Percentiles rank a stretch among this genome's conserved stretches.
These are phyloP conservation scores for Gastracanthus pulcherrimus DNA, from an alignment of 2,888 invertebrate genomes.

Conservation along the genomic window DNA sequence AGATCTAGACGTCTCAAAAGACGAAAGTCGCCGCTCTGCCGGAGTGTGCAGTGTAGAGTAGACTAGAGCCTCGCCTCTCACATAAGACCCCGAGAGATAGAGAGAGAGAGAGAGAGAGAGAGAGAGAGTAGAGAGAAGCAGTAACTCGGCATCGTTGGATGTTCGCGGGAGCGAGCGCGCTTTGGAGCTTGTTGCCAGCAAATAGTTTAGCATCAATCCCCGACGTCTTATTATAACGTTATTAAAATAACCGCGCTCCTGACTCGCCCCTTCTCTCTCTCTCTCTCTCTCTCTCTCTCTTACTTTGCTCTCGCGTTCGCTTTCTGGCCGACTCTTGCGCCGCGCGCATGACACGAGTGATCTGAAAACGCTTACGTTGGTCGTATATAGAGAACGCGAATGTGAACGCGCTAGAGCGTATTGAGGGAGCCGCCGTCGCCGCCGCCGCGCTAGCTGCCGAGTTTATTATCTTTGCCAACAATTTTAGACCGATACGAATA, in stretches of 20 bases:
- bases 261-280: conserved; percentile 60
- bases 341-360: conserved; percentile 27
- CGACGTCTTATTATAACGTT: conserved; percentile 77
- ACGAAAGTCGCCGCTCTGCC: conserved; percentile 52
- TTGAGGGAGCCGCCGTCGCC: neutral
- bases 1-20: conserved; percentile 72
- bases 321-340: neutral
- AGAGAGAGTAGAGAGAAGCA: conserved; percentile 31
- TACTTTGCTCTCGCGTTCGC: neutral
- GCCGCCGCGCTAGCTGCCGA: neutral
- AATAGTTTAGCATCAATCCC: conserved; percentile 77
- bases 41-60: neutral
- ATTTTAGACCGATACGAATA: conserved; percentile 37
- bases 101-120: neutral
- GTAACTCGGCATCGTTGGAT: conserved; percentile 56
- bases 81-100: conserved; percentile 50
- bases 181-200: conserved; percentile 74
- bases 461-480: conserved; percentile 50
- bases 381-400: no score
- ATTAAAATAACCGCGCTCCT: conserved; percentile 75
- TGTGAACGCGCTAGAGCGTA: neutral
- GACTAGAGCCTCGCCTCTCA: neutral
- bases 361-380: conserved; percentile 50
- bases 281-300: neutral
- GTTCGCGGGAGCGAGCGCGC: conserved; percentile 60